These are phyloP conservation scores for Pyxicephalus adspersus DNA, from an alignment of 2,113 vertebrate species.

Conservation along the genomic window DNA sequence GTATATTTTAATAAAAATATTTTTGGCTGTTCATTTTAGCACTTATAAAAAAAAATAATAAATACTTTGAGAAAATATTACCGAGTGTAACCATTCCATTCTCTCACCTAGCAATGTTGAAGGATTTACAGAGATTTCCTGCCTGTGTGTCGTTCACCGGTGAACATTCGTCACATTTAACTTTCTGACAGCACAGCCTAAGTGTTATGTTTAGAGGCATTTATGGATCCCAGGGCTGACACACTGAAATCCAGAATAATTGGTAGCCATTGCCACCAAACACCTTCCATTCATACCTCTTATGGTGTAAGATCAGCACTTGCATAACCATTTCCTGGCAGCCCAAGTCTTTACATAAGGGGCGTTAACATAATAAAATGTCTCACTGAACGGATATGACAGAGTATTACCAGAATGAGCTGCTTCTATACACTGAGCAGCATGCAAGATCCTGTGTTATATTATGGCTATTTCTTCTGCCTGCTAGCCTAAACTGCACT, in stretches of 20 bases:
- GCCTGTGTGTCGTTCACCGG: conserved; percentile 16
- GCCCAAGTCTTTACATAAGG: conserved; percentile 25
- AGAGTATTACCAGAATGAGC: conserved; percentile 21
- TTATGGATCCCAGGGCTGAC: conserved; percentile 45
- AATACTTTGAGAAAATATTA: background rate
- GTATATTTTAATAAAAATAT: too few species aligned
- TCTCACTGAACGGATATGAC: conserved; percentile 21
- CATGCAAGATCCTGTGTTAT: background rate
- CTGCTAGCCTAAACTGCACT: too few species aligned
- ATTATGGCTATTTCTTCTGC: too few species aligned
- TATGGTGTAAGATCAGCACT: conserved; percentile 39
- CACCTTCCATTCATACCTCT: conserved; percentile 24
- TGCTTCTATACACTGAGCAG: background rate
- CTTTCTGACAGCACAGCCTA: conserved; percentile 20
- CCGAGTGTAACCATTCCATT: conserved; percentile 18
- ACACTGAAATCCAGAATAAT: conserved; percentile 46
- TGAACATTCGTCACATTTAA: conserved; percentile 15
- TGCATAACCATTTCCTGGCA: conserved; percentile 46
- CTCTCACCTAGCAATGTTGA: conserved; percentile 22
- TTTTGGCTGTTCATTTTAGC: too few species aligned
- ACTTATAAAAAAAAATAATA: conserved; percentile 4
- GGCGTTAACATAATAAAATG: conserved; percentile 41
- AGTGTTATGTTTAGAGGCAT: conserved; percentile 43
- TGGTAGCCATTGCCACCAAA: conserved; percentile 21
- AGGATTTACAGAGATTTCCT: conserved; percentile 40